Evolutionary conservation across 1,140 invertebrate genomes (phyloP).

Genomic region (Hirudo medicinalis): DNA sequence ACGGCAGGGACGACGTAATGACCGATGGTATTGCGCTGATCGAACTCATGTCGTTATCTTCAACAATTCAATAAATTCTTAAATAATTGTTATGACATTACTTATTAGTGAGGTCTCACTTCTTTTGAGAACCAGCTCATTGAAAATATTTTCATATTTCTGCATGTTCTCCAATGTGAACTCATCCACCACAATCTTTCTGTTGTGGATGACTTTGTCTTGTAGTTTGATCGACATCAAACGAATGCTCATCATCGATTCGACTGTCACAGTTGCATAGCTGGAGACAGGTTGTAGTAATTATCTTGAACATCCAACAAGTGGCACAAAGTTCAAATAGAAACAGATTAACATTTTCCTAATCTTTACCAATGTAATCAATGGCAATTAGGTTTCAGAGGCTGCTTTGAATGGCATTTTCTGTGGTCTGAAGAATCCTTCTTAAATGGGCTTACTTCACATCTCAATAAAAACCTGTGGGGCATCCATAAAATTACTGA

Average conservation of each 20-base stretch:
- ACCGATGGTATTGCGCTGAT: neutral
- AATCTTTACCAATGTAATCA: no score
- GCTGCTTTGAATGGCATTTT: no score
- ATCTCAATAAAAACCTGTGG: no score
- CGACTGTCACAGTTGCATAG: neutral
- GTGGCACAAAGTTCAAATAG: no score
- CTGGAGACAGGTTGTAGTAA: neutral
- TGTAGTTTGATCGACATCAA: neutral
- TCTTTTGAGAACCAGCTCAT: neutral
- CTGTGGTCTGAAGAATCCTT: no score
- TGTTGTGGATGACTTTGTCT: neutral
- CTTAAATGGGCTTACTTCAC: no score
- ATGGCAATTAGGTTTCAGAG: no score
- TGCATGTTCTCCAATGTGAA: neutral
- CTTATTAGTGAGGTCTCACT: neutral
- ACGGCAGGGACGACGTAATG: neutral
- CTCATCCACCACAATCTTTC: neutral
- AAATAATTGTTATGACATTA: no score
- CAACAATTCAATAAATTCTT: no score
- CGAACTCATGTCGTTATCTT: neutral
- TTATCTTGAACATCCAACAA: no score
- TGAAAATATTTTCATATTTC: constrained; percentile 1
- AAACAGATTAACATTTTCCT: no score
- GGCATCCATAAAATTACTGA: neutral
- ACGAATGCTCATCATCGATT: neutral